Evolutionary conservation across 1,140 invertebrate species (phyloP), one percentile per base, ranked within the genome.

Genomic region (Atta texana): DNA sequence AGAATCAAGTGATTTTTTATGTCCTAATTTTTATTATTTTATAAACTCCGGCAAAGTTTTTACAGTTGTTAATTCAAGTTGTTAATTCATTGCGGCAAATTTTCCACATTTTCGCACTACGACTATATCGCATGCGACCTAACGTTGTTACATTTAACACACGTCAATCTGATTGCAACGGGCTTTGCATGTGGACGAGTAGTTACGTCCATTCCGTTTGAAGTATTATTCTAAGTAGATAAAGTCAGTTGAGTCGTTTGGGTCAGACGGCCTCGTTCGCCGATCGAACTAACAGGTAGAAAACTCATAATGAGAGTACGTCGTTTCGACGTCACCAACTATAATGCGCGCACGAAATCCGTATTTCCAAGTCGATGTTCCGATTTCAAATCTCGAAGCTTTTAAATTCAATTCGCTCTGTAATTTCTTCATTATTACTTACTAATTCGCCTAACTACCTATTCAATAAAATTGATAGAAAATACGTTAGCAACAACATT

Each of bases 211-310:
- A 24, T 82, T 82, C 68, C 14, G 39, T 82, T 74, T 82, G 55
- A 84, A 74, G 69, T 61, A 84, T 84, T 74, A 84, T 84, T 24
- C 3, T 74, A 74, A 84, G 39, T 84, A 74, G 80, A 61, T 82
- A 82, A 82, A 82, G 69, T 59, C 51, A 39, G 21, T 57, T n/a
- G 55, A 57, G 14, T 16, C 21, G 55, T 14, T 3, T 18, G 18
- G 18, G 68, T 82, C 80, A 72, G 53, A 82, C 68, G 24, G 24
- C 7, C 55, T 18, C 24, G 14, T 18, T 82, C 34, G 34, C 39
- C 5, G 68, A 84, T 84, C 69, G 55, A 74, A 84, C 44, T 82
- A 82, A 81, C 34, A 74, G 55, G 8, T 49, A 55, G 55, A 57
- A 55, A 55, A 24, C 21, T 7, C 39, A 6, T 82, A 82, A 82